A percentile compares a stretch with the other conserved stretches of the same genome.
Evolutionary conservation across 2,797 vertebrate genomes (phyloP).

Genomic region (Sebastes itinus): DNA sequence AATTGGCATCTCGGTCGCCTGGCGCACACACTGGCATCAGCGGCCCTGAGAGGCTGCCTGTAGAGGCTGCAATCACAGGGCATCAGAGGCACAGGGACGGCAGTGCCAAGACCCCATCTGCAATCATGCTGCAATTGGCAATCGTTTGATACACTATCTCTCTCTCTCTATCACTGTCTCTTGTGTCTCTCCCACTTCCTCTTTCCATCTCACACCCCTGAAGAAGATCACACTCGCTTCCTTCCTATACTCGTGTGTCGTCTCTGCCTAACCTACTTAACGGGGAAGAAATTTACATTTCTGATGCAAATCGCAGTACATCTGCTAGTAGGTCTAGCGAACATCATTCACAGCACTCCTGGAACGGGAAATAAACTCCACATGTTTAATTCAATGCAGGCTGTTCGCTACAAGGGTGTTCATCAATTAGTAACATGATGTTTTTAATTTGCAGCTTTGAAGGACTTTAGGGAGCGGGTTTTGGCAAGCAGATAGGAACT

Average conservation of each 20-base stretch:
- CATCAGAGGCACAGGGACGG: slow-evolving; percentile 33
- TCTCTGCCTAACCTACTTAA: slow-evolving; percentile 56
- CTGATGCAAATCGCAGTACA: slow-evolving; percentile 61
- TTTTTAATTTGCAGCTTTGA: slow-evolving; percentile 75
- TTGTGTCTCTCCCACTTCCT: slow-evolving; percentile 4
- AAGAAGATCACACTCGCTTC: slow-evolving; percentile 14
- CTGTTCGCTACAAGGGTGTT: slow-evolving; percentile 60
- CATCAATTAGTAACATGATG: slow-evolving; percentile 80
- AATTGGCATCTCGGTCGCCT: slow-evolving; percentile 2
- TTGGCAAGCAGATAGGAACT: slow-evolving; percentile 60
- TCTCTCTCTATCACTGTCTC: neutral
- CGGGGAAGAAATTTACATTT: slow-evolving; percentile 55
- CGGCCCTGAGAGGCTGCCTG: slow-evolving; percentile 24
- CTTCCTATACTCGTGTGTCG: slow-evolving; percentile 17
- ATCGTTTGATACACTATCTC: slow-evolving; percentile 44
- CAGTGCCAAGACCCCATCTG: slow-evolving; percentile 61
- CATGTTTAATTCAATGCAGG: slow-evolving; percentile 71
- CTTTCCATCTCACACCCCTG: neutral
- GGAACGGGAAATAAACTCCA: slow-evolving; percentile 42
- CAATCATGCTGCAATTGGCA: slow-evolving; percentile 57
- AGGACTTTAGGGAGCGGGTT: slow-evolving; percentile 57
- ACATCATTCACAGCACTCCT: slow-evolving; percentile 47
- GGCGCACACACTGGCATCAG: slow-evolving; percentile 13
- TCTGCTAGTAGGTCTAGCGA: slow-evolving; percentile 53
- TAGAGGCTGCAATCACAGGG: slow-evolving; percentile 52